These are phyloP conservation scores for Python bivittatus DNA, from an alignment of 2,113 vertebrate genomes.

Conservation along the genomic window DNA sequence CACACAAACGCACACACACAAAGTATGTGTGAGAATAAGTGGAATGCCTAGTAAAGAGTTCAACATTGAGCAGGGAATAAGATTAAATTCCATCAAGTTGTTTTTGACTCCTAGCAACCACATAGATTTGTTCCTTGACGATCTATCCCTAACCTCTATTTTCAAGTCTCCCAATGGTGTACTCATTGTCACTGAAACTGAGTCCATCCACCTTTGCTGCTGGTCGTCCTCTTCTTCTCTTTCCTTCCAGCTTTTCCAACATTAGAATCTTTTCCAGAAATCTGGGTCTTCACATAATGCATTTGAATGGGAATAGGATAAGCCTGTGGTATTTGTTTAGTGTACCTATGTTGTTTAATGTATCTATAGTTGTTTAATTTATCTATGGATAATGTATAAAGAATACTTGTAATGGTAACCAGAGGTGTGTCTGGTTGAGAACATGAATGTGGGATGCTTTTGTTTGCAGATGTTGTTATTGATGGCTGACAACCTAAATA, in stretches of 20 bases:
- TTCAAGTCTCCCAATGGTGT: background rate
- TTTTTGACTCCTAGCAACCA: background rate
- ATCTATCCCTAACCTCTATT: background rate
- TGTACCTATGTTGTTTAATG: background rate
- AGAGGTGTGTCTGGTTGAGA: background rate
- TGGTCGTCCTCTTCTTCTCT: background rate
- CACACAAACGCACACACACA: no score
- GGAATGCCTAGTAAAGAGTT: no score
- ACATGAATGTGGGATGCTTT: background rate
- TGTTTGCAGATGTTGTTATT: background rate
- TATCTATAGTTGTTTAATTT: background rate
- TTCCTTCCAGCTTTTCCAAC: background rate
- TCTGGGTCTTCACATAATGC: background rate
- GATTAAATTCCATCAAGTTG: background rate
- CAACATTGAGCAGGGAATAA: background rate
- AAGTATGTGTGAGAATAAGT: no score
- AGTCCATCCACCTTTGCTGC: background rate
- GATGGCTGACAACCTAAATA: background rate
- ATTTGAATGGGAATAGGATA: background rate
- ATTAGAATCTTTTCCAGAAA: background rate
- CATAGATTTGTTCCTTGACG: background rate
- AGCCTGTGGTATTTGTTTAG: background rate
- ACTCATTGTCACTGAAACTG: background rate
- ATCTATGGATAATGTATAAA: background rate
- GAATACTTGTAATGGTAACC: background rate